Evolutionary conservation across 2,113 vertebrate genomes (phyloP), one percentile per base, ranked within the genome.

Genomic region (Forbesichthys agassizii): DNA sequence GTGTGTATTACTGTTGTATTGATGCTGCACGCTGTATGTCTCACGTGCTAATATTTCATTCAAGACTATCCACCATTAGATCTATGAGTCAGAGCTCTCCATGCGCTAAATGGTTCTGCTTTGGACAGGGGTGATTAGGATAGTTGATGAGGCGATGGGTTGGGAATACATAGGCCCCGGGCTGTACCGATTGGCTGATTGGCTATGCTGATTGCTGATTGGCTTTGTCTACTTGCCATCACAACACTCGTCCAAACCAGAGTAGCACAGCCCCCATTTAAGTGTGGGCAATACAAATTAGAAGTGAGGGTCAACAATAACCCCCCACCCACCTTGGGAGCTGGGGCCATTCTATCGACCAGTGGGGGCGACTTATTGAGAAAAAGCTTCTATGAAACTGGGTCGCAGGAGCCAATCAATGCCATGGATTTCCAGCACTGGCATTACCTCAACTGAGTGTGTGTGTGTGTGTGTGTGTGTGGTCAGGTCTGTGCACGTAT

Each of bases 381-480:
- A 92, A 91, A 90, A 88, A 84, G 85, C 88, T 89, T 86, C 86
- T 85, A 88, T 86, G 86, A 88, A 92, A 91, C 79, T 90, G 88
- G 92, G 92, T 90, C 82, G 73, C 81, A 66, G 84, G 27, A 85
- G 85, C 84, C 85, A 87, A 91, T 92, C 92, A 86, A 92, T 92
- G 84, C 71, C 83, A 91, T 91, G 66, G 91, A 91, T 91, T 91
- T 83, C 82, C 73, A 66, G 74, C 76, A 74, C 80, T 80, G 87
- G 85, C 84, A 82, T 88, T 90, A 87, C 89, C 88, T 88, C 85
- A 84, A 79, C 71, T 67, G 70, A 66, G 70, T 77, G 79, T 49
- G 49, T 48, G 53, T 27, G 58, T 18, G 61, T 56, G 61, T 56
- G 73, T 61, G 33, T 42, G 36, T 42, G 36, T 42, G 36, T 42